Conservation (phyloP, 2,797 vertebrate genomes). For the Gadopsis bispinosus region DNA sequence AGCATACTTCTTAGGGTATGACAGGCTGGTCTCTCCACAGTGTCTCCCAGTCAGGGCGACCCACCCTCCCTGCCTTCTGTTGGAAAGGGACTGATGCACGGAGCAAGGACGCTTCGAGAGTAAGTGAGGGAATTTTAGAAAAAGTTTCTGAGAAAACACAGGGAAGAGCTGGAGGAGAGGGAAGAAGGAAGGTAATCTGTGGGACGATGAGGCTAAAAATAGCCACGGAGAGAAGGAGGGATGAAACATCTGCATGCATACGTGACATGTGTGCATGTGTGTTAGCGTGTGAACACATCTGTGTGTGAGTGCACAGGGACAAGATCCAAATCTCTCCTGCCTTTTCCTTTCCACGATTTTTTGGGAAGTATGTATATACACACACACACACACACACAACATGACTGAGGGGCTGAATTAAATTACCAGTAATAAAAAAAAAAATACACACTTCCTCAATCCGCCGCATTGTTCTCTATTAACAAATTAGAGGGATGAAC, state of each 20-base stretch:
- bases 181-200: conserved; percentile 29
- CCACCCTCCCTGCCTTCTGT: conserved; percentile 52
- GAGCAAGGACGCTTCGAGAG: conserved; percentile 18
- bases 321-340: conserved; percentile 21
- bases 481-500: conserved; percentile 34
- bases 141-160: conserved; percentile 25
- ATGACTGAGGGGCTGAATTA: conserved; percentile 38
- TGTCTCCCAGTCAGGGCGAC: conserved; percentile 30
- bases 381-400: background rate
- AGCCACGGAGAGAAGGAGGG: conserved; percentile 38
- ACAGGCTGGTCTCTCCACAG: conserved; percentile 46
- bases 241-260: conserved; percentile 46
- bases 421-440: conserved; percentile 22
- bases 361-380: conserved; percentile 2
- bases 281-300: conserved; percentile 24
- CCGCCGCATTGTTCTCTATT: conserved; percentile 28
- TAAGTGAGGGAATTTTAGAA: conserved; percentile 20
- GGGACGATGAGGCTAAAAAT: conserved; percentile 56
- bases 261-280: conserved; percentile 26
- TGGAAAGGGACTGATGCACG: conserved; percentile 26
- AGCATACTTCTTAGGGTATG: conserved; percentile 42
- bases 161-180: conserved; percentile 24
- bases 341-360: conserved; percentile 5
- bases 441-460: conserved; percentile 18
- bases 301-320: conserved; percentile 15